Base-by-base conservation (phyloP, 92 coral and sea anemone genomes). In the Epizoanthus illoricatus region DNA sequence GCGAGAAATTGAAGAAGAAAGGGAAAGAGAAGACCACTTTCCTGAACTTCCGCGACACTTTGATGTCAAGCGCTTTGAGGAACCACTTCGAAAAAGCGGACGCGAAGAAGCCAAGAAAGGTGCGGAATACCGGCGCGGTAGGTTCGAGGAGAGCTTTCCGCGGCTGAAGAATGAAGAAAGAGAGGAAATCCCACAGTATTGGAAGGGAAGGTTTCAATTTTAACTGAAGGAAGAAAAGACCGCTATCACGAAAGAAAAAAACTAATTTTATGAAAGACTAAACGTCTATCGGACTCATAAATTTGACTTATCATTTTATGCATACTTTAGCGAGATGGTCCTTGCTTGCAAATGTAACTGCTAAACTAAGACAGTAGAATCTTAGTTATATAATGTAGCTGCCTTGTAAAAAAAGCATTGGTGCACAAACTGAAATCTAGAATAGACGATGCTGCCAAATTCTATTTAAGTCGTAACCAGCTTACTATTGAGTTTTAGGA, bases 181-280 rank as follows among this genome's bases (percentile, higher is more conserved):
- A 70, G 71, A 63, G 47, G 60, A 63, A 4, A 43, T 39, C 36
- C 82, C 82, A 18, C 82, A 78, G 58, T 78, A 63, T 8, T 78
- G 82, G 82, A 78, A 78, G 65, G 82, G 82, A 63, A 63, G 82
- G 43, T 78, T 62, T 45, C 39, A 41, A 17, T 63, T 42, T 78
- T 78, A 61, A 70, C 64, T 21, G 82, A 63, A 70, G 82, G 19
- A 43, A 57, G 65, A 21, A 11, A 78, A 63, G 41, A 62, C 18
- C 52, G 49, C 73, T 33, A 68, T 52, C 58, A 78, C 13, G 43
- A 45, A 20, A 45, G 56, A 16, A 62, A 18, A 43, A 43, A 58
- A 61, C 70, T 61, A 62, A 24, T 19, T 61, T 62, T 12, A 41
- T 11, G 20, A 19, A 49, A 61, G 42, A 33, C 41, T 39, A 33